Base-by-base conservation (phyloP, 2,888 invertebrate genomes). In the Leptopterna dolabrata region DNA sequence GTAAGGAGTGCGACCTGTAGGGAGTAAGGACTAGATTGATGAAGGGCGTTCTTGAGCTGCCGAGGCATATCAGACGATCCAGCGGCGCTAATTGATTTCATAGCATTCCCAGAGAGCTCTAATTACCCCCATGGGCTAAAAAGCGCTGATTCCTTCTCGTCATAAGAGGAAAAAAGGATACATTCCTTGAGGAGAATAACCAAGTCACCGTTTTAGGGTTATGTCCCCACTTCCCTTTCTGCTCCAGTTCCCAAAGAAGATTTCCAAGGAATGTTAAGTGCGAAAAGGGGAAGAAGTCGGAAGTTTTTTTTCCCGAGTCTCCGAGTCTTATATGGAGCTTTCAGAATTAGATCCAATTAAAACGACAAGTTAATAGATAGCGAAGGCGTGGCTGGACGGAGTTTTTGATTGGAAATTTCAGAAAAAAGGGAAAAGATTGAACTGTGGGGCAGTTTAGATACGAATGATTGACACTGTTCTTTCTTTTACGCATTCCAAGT, bases 21-120 rank as follows among this genome's bases (percentile, higher is more conserved):
- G 43, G 36, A 76, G 76, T 36, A 76, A 11, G 51, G 30, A 81
- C 81, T 55, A 81, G 81, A 81, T 81, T 81, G 81, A 81, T 81
- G 81, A 51, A 30, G 55, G 19, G 47, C 78, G 30, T 55, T 81
- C 30, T 51, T 51, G 29, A 19, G 73, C 73, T 73, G 55, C 55
- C 29, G 51, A 30, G 81, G 51, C 81, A 81, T 81, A 51, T 45
- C 81, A n/a, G 81, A 30, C 81, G 55, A 55, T 81, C 81, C 51
- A n/a, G 36, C 11, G 81, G 51, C 81, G 55, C 78, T 78, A 78
- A 78, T 78, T 78, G 78, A 81, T 81, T 81, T 81, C 81, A 81
- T 81, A 81, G 81, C 81, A 47, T 78, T 78, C 45, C 81, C 41
- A 43, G 24, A 45, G 41, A 24, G 27, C 19, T 45, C 78, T 43